These are phyloP conservation scores for Emmelina monodactyla DNA, from an alignment of 2,888 invertebrate species.

Conservation along the genomic window DNA sequence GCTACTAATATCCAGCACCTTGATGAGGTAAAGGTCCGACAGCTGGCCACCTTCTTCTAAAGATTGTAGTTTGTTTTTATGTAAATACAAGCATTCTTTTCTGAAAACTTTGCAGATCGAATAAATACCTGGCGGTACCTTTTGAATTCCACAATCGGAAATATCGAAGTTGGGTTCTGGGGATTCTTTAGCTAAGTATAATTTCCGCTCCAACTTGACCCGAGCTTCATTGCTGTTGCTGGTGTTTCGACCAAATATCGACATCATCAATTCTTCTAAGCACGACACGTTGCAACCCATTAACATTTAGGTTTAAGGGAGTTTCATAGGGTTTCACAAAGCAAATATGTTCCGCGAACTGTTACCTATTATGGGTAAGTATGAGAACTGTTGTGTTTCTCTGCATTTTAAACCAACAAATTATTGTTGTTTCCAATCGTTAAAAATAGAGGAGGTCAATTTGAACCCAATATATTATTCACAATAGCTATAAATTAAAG, in stretches of 20 bases:
- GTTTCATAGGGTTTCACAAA: too few relatives aligned
- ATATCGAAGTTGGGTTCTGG: constrained; percentile 84
- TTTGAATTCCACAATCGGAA: constrained; percentile 77
- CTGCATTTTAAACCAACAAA: too few relatives aligned
- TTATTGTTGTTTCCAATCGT: too few relatives aligned
- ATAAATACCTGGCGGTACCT: constrained; percentile 79
- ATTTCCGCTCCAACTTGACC: constrained; percentile 45
- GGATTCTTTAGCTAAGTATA: constrained; percentile 70
- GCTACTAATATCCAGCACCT: constrained; percentile 70
- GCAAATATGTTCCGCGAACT: too few relatives aligned
- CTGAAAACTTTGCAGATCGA: constrained; percentile 83
- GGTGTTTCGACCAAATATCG: constrained; percentile 44
- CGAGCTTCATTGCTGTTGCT: constrained; percentile 30
- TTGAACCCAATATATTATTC: too few relatives aligned
- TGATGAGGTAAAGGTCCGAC: constrained; percentile 72
- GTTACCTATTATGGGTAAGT: too few relatives aligned
- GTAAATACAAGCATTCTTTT: constrained; percentile 73
- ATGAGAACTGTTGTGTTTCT: too few relatives aligned
- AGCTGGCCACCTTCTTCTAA: constrained; percentile 76
- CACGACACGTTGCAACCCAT: constrained; percentile 59
- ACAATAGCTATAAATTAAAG: too few relatives aligned
- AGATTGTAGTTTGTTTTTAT: constrained; percentile 73
- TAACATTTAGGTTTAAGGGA: too few relatives aligned
- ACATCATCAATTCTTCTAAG: constrained; percentile 43
- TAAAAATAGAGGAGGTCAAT: too few relatives aligned